Evolutionary conservation across 2,888 invertebrate species (phyloP).

Genomic region (Cryptocephalus moraei): DNA sequence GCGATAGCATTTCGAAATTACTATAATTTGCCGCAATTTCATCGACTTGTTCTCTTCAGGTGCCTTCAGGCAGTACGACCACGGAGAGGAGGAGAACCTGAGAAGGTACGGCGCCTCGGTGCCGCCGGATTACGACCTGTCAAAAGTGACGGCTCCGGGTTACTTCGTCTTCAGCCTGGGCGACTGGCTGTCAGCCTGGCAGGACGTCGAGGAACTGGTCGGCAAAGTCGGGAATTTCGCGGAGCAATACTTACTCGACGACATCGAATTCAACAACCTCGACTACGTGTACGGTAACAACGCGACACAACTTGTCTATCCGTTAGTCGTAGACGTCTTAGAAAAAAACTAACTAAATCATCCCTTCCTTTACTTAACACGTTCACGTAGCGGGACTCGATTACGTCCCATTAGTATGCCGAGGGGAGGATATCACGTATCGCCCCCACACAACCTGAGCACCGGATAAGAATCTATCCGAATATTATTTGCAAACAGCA

Average conservation of each 20-base stretch:
- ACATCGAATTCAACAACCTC: conserved; percentile 29
- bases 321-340: conserved; percentile 23
- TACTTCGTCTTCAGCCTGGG: conserved; percentile 39
- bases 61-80: conserved; percentile 43
- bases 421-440: no score
- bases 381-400: no score
- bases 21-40: no score
- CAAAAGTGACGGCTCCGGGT: conserved; percentile 35
- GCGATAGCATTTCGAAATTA: no score
- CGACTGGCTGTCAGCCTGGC: conserved; percentile 40
- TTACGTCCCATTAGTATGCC: no score
- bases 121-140: conserved; percentile 38
- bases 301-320: conserved; percentile 25
- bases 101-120: conserved; percentile 25
- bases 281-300: conserved; percentile 30
- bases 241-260: conserved; percentile 24
- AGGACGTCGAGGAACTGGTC: conserved; percentile 20
- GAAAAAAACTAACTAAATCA: conserved; percentile 5
- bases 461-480: no score
- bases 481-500: no score
- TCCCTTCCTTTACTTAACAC: no score
- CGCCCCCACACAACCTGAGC: no score
- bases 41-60: neutral
- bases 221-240: conserved; percentile 27
- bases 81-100: conserved; percentile 32